These are phyloP conservation scores for Petaurus breviceps DNA, from an alignment of 2,113 vertebrate species.

Conservation along the genomic window DNA sequence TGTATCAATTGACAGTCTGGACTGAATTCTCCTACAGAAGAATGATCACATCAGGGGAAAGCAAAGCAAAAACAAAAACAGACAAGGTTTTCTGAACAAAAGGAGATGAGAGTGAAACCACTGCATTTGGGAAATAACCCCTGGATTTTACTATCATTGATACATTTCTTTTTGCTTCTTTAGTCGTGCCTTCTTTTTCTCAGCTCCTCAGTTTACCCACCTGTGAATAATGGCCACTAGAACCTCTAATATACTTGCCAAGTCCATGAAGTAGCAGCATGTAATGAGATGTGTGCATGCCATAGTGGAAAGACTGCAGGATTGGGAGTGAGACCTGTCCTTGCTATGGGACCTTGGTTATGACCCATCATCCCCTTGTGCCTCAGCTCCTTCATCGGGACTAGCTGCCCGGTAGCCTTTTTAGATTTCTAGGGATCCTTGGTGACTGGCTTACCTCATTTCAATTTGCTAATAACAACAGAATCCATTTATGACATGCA, in stretches of 20 bases:
- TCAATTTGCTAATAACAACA: neutral
- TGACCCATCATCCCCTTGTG: neutral
- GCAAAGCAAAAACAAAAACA: neutral
- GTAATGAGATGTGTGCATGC: neutral
- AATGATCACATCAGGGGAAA: neutral
- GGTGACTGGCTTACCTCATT: neutral
- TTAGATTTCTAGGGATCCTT: neutral
- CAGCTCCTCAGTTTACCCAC: neutral
- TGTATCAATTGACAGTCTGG: neutral
- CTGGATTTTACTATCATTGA: neutral
- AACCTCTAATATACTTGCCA: neutral
- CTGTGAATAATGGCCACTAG: neutral
- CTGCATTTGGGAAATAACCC: neutral
- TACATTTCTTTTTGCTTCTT: neutral
- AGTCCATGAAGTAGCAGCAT: neutral
- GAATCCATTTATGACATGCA: neutral
- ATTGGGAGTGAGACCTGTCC: neutral
- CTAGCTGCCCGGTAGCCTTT: neutral
- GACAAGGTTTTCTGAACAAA: neutral
- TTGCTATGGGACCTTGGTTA: neutral
- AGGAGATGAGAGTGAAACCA: neutral
- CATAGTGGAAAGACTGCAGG: neutral
- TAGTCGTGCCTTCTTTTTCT: neutral
- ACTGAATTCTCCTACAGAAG: neutral
- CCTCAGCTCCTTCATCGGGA: neutral